Percentiles rank a stretch among this genome's conserved stretches.
phyloP scores from a whole-genome alignment of 1,140 invertebrate genomes.

The Heliothis virescens region DNA sequence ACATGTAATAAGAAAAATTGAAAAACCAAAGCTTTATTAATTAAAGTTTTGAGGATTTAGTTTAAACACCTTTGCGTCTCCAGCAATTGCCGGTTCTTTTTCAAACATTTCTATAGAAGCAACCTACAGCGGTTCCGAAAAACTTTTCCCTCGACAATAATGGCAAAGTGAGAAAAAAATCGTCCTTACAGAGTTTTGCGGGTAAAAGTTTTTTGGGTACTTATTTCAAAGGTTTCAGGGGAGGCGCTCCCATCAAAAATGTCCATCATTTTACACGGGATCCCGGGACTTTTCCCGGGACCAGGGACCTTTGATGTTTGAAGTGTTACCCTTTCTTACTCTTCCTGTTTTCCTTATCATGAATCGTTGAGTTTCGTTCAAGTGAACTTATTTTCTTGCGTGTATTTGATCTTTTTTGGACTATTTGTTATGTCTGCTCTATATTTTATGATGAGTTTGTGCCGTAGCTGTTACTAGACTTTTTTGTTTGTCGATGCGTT shows the following conservation, averaged over 20 bases:
- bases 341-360: conserved; percentile 31
- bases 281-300: conserved; percentile 26
- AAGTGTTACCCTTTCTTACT: conserved; percentile 65
- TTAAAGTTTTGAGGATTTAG: background rate
- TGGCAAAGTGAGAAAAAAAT: conserved; percentile 17
- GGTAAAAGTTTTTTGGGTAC: conserved; percentile 26
- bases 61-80: background rate
- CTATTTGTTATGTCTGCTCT: background rate
- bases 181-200: background rate
- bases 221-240: conserved; percentile 51
- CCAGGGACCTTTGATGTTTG: conserved; percentile 68
- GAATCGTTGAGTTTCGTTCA: conserved; percentile 25
- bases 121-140: conserved; percentile 10
- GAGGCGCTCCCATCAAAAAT: conserved; percentile 52
- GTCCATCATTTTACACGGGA: conserved; percentile 59
- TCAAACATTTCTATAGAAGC: background rate
- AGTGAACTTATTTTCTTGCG: conserved; percentile 21
- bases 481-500: background rate
- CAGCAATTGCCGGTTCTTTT: background rate
- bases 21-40: background rate
- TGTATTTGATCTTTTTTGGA: conserved; percentile 16
- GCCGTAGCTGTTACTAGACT: background rate
- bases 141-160: background rate
- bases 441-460: background rate
- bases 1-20: background rate